phyloP scores from a whole-genome alignment of 92 coral and sea anemone genomes.

The Chrysogorgia sp. region DNA sequence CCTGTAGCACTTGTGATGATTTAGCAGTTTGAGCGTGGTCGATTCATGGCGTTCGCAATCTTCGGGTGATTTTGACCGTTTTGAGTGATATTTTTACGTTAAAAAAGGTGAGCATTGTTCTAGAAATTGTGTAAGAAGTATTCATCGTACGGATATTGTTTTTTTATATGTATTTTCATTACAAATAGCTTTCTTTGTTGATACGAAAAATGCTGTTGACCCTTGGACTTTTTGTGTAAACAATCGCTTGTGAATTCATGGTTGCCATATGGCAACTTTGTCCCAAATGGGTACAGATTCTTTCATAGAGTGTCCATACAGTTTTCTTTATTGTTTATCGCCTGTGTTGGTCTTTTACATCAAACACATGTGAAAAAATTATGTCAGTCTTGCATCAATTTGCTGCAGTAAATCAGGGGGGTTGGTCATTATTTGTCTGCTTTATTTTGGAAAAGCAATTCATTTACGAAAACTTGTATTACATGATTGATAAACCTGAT shows the following conservation, averaged over 20 bases:
- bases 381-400: too few relatives aligned
- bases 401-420: too few relatives aligned
- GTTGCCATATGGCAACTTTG: too few relatives aligned
- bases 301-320: background rate
- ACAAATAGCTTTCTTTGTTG: conserved; percentile 16
- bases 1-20: background rate
- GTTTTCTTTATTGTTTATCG: background rate
- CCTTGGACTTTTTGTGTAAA: conserved; percentile 3
- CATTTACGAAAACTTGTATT: background rate
- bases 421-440: too few relatives aligned
- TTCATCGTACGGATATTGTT: background rate
- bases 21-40: conserved; percentile 1
- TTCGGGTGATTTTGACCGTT: background rate
- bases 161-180: background rate
- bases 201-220: conserved; percentile 16
- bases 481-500: conserved; percentile 2
- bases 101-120: conserved; percentile 20
- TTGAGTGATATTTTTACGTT: conserved; percentile 16
- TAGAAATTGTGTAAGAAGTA: conserved; percentile 12
- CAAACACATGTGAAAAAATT: too few relatives aligned
- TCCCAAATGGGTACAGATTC: too few relatives aligned
- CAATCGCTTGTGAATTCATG: conserved; percentile 24
- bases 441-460: too few relatives aligned
- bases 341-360: conserved; percentile 1
- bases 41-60: background rate